Evolutionary conservation across 2,888 invertebrate species (phyloP), one percentile per base, ranked within the genome.

Genomic region (Seira musarum): DNA sequence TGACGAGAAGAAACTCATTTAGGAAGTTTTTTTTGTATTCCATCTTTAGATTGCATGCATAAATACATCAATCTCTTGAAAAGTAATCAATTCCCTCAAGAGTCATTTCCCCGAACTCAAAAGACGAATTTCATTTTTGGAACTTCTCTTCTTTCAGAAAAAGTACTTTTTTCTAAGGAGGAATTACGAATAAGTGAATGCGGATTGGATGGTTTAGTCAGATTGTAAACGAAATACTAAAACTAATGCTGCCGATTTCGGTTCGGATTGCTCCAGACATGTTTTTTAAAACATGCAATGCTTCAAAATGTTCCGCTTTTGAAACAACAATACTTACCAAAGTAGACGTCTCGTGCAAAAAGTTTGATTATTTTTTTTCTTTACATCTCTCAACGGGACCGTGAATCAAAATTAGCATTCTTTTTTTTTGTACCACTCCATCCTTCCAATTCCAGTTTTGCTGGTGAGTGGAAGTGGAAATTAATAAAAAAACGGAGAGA

Each of bases 321-420:
- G 40, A 13, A 5, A 40, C 5, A 13, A 40, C 40, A 40, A 40
- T 40, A 13, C 40, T n/a, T n/a, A 40, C 6, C 5, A 40, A 40
- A 40, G 13, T 40, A 40, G 13, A 40, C 13, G 40, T 5, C 5
- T 40, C 6, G 5, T 40, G 40, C 5, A 40, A 8, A 8, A 40
- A 40, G 40, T 40, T 40, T 13, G 40, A 40, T 40, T 40, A 8
- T 40, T 40, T 40, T 40, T 13, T 73, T 61, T 24, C 8, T 60
- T 61, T 13, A 24, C 46, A 61, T 70, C 40, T 53, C 49, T 61
- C 24, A 25, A 6, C 17, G 17, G 10, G 53, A 73, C 46, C 60
- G 25, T 69, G 49, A 63, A 76, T 76, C 30, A 63, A 69, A 76
- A 76, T 76, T 69, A 76, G 68, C 68, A 68, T 68, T 13, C 68